Conservation (phyloP, 1,140 invertebrate genomes). For the Cydia pomonella region DNA sequence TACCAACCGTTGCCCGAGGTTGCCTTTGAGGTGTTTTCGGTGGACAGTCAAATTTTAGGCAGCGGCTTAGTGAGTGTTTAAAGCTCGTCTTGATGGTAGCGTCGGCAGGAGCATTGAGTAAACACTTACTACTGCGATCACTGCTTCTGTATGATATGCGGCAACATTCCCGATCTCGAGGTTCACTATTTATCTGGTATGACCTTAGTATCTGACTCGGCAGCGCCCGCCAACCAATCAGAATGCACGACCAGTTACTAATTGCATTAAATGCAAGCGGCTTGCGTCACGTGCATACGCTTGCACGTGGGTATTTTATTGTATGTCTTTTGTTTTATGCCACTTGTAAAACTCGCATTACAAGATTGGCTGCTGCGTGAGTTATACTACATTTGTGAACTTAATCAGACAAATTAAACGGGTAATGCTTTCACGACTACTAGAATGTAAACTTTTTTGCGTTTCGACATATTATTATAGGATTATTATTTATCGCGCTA, state of each 20-base stretch:
- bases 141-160: too few species aligned
- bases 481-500: too few species aligned
- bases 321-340: not conserved
- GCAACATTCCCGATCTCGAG: too few species aligned
- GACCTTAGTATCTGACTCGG: too few species aligned
- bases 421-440: not conserved
- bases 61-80: too few species aligned
- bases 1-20: too few species aligned
- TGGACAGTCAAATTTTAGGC: too few species aligned
- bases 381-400: not conserved
- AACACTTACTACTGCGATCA: too few species aligned
- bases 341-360: not conserved
- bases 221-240: not conserved
- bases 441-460: not conserved
- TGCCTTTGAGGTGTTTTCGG: too few species aligned
- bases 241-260: not conserved
- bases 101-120: too few species aligned
- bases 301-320: conserved; percentile 14
- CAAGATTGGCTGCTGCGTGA: not conserved
- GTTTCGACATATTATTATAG: not conserved
- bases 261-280: conserved; percentile 13
- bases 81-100: too few species aligned
- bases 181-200: too few species aligned
- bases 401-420: not conserved
- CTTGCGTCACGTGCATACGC: conserved; percentile 8